Evolutionary conservation across 1,140 invertebrate species (phyloP).

Genomic region (Drosophila burlai): DNA sequence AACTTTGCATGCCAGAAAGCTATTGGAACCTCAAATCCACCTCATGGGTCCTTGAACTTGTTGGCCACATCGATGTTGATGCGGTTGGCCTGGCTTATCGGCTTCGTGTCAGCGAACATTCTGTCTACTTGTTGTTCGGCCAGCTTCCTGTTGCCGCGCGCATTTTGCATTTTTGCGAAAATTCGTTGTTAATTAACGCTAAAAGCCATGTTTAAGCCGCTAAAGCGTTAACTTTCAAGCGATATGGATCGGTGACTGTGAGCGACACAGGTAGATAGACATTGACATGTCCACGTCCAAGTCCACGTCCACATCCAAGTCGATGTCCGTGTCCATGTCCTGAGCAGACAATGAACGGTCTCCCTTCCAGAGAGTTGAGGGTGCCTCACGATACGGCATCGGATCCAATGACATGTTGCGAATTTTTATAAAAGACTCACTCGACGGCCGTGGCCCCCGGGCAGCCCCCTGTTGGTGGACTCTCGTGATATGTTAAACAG

Average conservation of each 20-base stretch:
- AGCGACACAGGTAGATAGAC: slow-evolving; percentile 47
- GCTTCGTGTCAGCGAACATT: slow-evolving; percentile 67
- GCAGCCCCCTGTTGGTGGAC: neutral
- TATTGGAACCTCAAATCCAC: slow-evolving; percentile 24
- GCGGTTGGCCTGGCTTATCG: slow-evolving; percentile 53
- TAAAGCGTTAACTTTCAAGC: slow-evolving; percentile 80
- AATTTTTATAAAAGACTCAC: slow-evolving; percentile 83
- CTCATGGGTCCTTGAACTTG: slow-evolving; percentile 45
- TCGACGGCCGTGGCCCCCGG: slow-evolving; percentile 32
- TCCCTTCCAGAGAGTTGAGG: slow-evolving; percentile 49
- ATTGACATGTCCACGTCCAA: slow-evolving; percentile 77
- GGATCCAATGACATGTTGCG: slow-evolving; percentile 79
- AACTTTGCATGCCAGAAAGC: slow-evolving; percentile 6
- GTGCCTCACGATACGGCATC: slow-evolving; percentile 59
- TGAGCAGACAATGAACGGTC: slow-evolving; percentile 50
- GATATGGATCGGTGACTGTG: slow-evolving; percentile 68
- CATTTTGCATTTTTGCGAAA: slow-evolving; percentile 75
- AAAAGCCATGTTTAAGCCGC: slow-evolving; percentile 82
- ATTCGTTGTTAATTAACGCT: slow-evolving; percentile 83
- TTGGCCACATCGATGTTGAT: slow-evolving; percentile 44
- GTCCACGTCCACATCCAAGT: slow-evolving; percentile 53
- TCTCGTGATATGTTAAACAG: slow-evolving; percentile 80
- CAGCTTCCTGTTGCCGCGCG: slow-evolving; percentile 46
- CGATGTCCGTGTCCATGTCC: slow-evolving; percentile 60
- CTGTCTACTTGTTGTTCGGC: slow-evolving; percentile 69